A percentile compares a stretch with the other conserved stretches of the same genome.
phyloP scores from a whole-genome alignment of 2,888 invertebrate species.

The Acanthosepion pharaonis region DNA sequence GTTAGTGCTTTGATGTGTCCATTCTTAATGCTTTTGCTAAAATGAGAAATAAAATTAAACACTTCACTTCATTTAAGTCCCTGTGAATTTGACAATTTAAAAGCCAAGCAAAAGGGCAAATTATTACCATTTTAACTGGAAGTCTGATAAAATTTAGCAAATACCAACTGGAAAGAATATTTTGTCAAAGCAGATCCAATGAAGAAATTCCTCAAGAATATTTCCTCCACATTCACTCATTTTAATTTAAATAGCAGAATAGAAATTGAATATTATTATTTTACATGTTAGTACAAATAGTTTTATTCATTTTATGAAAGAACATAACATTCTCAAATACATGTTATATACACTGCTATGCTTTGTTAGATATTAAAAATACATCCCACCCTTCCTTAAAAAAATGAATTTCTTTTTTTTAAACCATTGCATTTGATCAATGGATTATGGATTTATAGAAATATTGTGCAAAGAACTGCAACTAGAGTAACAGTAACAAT shows the following conservation, averaged over 20 bases:
- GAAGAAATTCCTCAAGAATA: too few species aligned
- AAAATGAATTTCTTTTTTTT: not conserved
- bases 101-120: too few species aligned
- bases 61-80: too few species aligned
- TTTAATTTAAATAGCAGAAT: not conserved
- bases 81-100: too few species aligned
- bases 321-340: not conserved
- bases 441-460: conserved; percentile 22
- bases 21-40: too few species aligned
- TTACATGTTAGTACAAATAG: not conserved
- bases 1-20: too few species aligned
- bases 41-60: too few species aligned
- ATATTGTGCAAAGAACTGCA: conserved; percentile 3
- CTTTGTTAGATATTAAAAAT: not conserved
- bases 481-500: not conserved
- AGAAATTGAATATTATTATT: not conserved
- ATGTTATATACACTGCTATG: not conserved
- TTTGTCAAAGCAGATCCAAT: too few species aligned
- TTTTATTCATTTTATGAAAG: not conserved
- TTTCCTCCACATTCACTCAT: too few species aligned
- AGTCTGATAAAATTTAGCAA: too few species aligned
- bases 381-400: not conserved
- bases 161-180: too few species aligned
- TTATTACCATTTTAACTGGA: too few species aligned
- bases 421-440: not conserved